Percentiles rank a stretch among this genome's conserved stretches.
Conservation (phyloP, 2,888 invertebrate genomes). For the Endotricha flammealis region DNA sequence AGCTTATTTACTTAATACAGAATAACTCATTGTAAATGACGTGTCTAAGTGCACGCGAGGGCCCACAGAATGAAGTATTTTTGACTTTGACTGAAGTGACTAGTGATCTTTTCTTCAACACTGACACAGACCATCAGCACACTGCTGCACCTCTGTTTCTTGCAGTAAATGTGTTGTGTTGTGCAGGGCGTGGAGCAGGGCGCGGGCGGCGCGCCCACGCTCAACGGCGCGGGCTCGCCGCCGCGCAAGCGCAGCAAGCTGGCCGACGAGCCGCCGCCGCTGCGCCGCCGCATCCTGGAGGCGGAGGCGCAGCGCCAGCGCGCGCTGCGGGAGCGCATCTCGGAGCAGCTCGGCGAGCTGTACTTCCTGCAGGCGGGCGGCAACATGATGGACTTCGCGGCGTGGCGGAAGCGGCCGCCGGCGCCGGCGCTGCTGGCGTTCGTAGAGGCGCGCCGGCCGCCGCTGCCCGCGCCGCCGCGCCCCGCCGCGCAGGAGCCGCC, state of each 20-base stretch:
- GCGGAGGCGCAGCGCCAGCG: constrained; percentile 84
- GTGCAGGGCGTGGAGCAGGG: constrained; percentile 28
- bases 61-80: neutral
- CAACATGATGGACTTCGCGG: constrained; percentile 91
- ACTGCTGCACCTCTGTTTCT: too few species aligned
- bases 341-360: constrained; percentile 88
- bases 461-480: constrained; percentile 64
- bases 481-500: constrained; percentile 74
- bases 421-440: constrained; percentile 86
- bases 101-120: too few species aligned
- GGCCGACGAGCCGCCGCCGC: constrained; percentile 45
- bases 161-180: constrained; percentile 71
- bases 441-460: constrained; percentile 85
- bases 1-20: too few species aligned
- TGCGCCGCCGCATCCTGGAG: constrained; percentile 84
- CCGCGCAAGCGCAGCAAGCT: constrained; percentile 50
- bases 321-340: constrained; percentile 84
- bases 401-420: constrained; percentile 90
- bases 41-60: neutral
- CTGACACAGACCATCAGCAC: too few species aligned
- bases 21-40: too few species aligned
- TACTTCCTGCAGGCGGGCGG: constrained; percentile 92
- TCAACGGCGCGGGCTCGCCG: constrained; percentile 37
- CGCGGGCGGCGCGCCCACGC: constrained; percentile 28
- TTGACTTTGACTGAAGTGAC: too few species aligned